phyloP scores from a whole-genome alignment of 2,888 invertebrate species.

The Achlya flavicornis region DNA sequence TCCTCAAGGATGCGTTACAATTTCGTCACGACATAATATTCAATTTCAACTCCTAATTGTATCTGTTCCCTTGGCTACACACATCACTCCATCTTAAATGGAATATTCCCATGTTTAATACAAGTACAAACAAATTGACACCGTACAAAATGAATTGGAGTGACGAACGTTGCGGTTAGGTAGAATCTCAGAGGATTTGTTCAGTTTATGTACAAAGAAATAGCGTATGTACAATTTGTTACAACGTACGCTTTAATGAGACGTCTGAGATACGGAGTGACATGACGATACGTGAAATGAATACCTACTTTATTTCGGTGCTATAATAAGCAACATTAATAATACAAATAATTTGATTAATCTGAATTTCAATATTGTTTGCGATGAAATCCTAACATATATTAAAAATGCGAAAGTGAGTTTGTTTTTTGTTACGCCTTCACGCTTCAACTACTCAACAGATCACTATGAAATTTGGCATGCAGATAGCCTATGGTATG shows the following conservation, averaged over 20 bases:
- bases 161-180: conserved; percentile 31
- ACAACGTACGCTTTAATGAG: conserved; percentile 7
- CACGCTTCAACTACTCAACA: no score
- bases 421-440: no score
- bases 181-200: conserved; percentile 8
- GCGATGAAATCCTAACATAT: neutral
- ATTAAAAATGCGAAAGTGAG: no score
- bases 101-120: conserved; percentile 38
- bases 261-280: neutral
- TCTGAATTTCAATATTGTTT: neutral
- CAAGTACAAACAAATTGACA: conserved; percentile 49
- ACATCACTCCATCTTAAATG: conserved; percentile 40
- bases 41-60: conserved; percentile 69
- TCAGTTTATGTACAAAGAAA: conserved; percentile 8
- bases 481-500: no score
- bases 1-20: neutral
- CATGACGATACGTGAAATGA: conserved; percentile 1
- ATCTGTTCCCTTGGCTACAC: conserved; percentile 44
- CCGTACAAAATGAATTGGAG: conserved; percentile 34
- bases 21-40: conserved; percentile 57
- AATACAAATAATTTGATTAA: neutral
- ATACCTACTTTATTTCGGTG: conserved; percentile 1
- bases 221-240: conserved; percentile 6
- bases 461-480: no score
- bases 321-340: neutral